Evolutionary conservation across 2,797 vertebrate genomes (phyloP).

Genomic region (Chelon auratus): DNA sequence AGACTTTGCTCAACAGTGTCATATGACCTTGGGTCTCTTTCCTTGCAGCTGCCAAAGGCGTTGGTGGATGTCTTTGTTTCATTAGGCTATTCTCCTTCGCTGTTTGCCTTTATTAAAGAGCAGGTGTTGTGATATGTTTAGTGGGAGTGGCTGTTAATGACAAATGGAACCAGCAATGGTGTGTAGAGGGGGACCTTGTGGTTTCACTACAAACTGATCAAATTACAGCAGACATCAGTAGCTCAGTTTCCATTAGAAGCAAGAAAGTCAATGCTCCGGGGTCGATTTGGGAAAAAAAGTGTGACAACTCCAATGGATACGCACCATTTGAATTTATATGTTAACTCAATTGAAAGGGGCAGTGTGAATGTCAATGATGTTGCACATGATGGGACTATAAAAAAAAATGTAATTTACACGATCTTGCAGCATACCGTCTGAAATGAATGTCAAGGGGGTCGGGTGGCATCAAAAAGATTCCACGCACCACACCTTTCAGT

Average conservation of each 20-base stretch:
- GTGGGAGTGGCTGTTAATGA: constrained; percentile 73
- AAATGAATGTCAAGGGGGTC: neutral
- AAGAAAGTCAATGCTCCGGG: constrained; percentile 67
- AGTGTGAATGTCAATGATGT: constrained; percentile 7
- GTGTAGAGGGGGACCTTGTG: constrained; percentile 53
- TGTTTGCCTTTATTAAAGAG: constrained; percentile 80
- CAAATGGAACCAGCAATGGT: constrained; percentile 57
- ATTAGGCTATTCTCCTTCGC: constrained; percentile 60
- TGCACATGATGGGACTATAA: constrained; percentile 36
- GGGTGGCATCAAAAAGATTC: neutral
- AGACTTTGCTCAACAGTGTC: constrained; percentile 58
- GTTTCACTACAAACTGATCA: constrained; percentile 79
- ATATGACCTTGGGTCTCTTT: constrained; percentile 64
- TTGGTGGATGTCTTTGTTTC: constrained; percentile 71
- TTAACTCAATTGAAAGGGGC: constrained; percentile 48
- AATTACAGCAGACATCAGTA: constrained; percentile 79
- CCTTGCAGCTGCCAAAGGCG: constrained; percentile 70
- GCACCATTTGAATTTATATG: constrained; percentile 70
- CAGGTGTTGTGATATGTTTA: constrained; percentile 81
- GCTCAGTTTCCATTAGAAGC: constrained; percentile 74
- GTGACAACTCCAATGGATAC: constrained; percentile 68
- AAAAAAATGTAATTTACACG: constrained; percentile 54
- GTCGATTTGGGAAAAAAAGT: constrained; percentile 57
- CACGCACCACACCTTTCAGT: neutral
- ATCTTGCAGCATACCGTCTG: constrained; percentile 10